A percentile compares a stretch with the other conserved stretches of the same genome.
Conservation (phyloP, 2,888 invertebrate genomes). For the Digitonthophagus gazella region DNA sequence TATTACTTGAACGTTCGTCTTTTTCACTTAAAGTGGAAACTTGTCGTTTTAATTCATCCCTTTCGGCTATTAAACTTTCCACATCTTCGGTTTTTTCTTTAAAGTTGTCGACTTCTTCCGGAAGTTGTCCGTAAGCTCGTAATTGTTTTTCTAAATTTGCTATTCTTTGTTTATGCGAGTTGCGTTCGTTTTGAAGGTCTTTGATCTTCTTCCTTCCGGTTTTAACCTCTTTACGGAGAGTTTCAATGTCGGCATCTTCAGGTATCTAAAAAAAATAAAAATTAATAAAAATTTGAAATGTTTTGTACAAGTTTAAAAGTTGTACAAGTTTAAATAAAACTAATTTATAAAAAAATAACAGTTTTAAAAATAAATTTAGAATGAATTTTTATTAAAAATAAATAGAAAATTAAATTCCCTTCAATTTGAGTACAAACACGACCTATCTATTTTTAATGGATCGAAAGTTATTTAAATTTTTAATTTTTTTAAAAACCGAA, state of each 20-base stretch:
- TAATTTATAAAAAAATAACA: no score
- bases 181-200: conserved; percentile 38
- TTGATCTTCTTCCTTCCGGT: conserved; percentile 17
- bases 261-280: conserved; percentile 1
- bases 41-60: conserved; percentile 40
- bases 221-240: neutral
- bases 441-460: no score
- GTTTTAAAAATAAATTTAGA: no score
- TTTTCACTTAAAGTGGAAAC: conserved; percentile 35
- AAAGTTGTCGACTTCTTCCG: conserved; percentile 39
- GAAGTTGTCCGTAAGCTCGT: conserved; percentile 36
- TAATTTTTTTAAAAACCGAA: no score
- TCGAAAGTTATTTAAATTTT: no score
- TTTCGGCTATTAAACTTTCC: conserved; percentile 40
- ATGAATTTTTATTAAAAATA: no score
- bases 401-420: no score
- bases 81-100: conserved; percentile 39
- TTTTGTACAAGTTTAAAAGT: no score
- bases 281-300: neutral
- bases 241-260: neutral
- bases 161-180: conserved; percentile 38
- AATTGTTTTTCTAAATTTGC: conserved; percentile 40
- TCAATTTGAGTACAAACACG: no score
- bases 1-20: conserved; percentile 34
- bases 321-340: no score